These are phyloP conservation scores for Paratrypauchen microcephalus DNA, from an alignment of 2,797 vertebrate genomes.

Conservation along the genomic window DNA sequence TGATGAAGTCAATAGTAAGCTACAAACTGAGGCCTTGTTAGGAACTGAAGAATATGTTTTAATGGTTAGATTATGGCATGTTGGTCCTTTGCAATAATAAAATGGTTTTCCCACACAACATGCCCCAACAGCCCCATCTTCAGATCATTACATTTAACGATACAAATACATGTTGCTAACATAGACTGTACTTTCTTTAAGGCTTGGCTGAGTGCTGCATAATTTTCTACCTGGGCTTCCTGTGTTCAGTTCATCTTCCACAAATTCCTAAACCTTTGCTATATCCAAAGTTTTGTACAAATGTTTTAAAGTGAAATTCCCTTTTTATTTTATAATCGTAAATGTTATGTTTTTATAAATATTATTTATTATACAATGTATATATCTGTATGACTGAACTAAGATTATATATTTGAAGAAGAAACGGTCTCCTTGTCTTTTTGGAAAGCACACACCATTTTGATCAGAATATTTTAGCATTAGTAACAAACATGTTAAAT, in stretches of 20 bases:
- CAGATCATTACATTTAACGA: conserved; percentile 67
- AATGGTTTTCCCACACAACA: conserved; percentile 61
- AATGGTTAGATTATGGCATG: conserved; percentile 23
- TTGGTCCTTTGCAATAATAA: conserved; percentile 36
- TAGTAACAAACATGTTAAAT: neutral
- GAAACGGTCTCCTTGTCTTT: conserved; percentile 62
- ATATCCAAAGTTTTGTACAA: conserved; percentile 99
- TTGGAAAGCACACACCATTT: neutral
- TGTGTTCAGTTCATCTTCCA: conserved; percentile 38
- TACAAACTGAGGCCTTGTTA: neutral
- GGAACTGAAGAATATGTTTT: conserved; percentile 4
- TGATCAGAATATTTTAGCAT: neutral
- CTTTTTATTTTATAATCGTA: conserved; percentile 99
- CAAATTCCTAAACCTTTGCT: conserved; percentile 70
- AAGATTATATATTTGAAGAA: conserved; percentile 99
- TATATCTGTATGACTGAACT: conserved; percentile 98
- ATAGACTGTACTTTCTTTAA: conserved; percentile 45
- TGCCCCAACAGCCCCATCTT: conserved; percentile 69
- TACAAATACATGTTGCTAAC: conserved; percentile 54
- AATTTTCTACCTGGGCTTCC: conserved; percentile 61
- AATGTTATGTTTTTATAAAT: conserved; percentile 99
- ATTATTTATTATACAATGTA: conserved; percentile 99
- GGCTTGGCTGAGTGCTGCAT: conserved; percentile 79
- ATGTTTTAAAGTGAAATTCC: conserved; percentile 92
- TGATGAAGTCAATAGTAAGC: conserved; percentile 22